Base-by-base conservation (phyloP, 2,113 vertebrate genomes). In the Tragelaphus imberbis region DNA sequence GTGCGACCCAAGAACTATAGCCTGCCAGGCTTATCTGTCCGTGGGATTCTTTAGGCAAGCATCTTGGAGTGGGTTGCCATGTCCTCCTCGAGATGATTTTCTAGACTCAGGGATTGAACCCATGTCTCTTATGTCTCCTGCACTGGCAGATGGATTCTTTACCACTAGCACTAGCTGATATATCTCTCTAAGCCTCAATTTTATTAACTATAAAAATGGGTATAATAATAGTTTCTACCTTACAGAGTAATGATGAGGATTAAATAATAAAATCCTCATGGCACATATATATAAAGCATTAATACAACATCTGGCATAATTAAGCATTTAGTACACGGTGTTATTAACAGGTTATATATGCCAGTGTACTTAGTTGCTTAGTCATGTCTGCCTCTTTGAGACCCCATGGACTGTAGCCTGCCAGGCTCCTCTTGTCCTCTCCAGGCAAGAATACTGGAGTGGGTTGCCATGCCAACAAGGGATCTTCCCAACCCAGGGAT, bases 221-320 rank as follows among this genome's bases (percentile, higher is more conserved):
- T 84, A 49, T 49, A 92, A 30, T 33, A 93, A 81, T 13, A 94
- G 27, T 90, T 96, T 94, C 28, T 96, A 93, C 25, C 12, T 97
- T 5, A 44, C 59, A 95, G 21, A 9, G 8, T 93, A 93, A 88
- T 84, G 59, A 84, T 51, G n/a, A 94, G 40, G n/a, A 61, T 21
- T 97, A 84, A 89, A 59, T 75, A 51, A 84, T 40, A 90, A 96
- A 61, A 59, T 27, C 59, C 2, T 75, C 63, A 81, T 55, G 86
- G 40, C 68, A 81, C 25, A 7, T 68, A 80, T 77, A 53, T 51
- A 49, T 11, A 90, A 84, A 65, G 13, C 56, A 79, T 80, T 94
- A 94, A 96, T 11, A 63, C 2, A 93, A 89, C n/a, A 96, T 53
- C 19, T 58, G 68, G 51, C 9, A 63, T 5, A 95, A 84, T 89